These are phyloP conservation scores for Diaphora mendica DNA, from an alignment of 2,888 invertebrate species.

Conservation along the genomic window DNA sequence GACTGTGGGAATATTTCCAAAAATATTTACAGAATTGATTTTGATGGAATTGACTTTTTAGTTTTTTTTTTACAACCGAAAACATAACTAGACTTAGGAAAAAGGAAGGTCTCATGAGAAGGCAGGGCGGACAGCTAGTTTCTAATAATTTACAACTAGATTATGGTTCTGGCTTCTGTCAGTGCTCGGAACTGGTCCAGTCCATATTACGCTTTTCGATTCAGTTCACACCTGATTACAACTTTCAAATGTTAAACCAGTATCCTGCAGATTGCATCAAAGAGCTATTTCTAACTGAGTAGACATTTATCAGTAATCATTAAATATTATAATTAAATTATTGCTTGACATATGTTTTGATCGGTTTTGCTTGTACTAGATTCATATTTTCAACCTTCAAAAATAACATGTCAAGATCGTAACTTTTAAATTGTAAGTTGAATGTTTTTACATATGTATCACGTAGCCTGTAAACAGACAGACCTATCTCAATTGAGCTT, in stretches of 20 bases:
- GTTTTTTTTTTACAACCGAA: background rate
- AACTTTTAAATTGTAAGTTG: too few relatives aligned
- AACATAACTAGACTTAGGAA: background rate
- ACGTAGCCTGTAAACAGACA: too few relatives aligned
- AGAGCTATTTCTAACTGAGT: background rate
- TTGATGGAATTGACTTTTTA: background rate
- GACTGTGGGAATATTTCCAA: background rate
- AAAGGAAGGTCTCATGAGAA: background rate
- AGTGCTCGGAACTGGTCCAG: background rate
- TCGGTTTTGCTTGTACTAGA: background rate
- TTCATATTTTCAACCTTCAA: background rate
- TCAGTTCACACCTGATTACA: slow-evolving; percentile 3
- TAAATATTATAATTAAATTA: too few relatives aligned
- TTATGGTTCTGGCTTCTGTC: background rate
- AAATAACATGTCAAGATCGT: too few relatives aligned
- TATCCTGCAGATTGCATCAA: slow-evolving; percentile 5
- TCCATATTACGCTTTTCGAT: background rate
- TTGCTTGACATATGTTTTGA: background rate
- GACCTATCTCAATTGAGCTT: too few relatives aligned
- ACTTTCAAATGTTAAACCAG: slow-evolving; percentile 9
- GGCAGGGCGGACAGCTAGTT: background rate
- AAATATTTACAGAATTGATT: background rate
- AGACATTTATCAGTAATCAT: background rate
- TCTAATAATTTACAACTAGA: background rate
- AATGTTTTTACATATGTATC: too few relatives aligned